Evolutionary conservation across 2,888 invertebrate genomes (phyloP).

Genomic region (Lottia gigantea): DNA sequence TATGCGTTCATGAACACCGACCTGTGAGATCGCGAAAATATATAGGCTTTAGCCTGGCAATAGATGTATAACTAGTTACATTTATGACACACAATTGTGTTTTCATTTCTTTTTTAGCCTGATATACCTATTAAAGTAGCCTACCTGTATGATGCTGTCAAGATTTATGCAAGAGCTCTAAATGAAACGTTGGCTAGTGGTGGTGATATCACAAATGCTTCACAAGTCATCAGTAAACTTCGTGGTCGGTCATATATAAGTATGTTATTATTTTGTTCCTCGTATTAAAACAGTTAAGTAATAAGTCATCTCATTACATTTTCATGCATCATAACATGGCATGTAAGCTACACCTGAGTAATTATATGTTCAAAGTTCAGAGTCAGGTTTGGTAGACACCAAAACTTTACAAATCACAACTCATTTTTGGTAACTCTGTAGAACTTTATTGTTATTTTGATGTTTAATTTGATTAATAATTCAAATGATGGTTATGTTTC

Average conservation of each 20-base stretch:
- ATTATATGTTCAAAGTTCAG: too few species aligned
- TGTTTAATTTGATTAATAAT: background rate
- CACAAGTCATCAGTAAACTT: constrained; percentile 80
- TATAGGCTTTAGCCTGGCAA: too few species aligned
- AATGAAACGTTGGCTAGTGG: constrained; percentile 76
- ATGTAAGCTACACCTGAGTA: too few species aligned
- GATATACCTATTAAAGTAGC: constrained; percentile 57
- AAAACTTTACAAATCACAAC: background rate
- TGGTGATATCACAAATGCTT: constrained; percentile 80
- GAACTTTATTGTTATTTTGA: background rate
- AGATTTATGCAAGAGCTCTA: constrained; percentile 84
- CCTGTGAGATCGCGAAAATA: too few species aligned
- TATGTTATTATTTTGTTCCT: constrained; percentile 28
- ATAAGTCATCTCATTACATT: background rate
- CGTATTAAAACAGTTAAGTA: background rate
- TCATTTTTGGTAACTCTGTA: background rate
- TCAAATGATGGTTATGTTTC: constrained; percentile 23
- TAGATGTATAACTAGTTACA: too few species aligned
- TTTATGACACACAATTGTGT: background rate
- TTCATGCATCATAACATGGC: too few species aligned
- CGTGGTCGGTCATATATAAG: constrained; percentile 75
- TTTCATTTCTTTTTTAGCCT: constrained; percentile 77
- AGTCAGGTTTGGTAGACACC: background rate
- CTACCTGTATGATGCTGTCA: constrained; percentile 81
- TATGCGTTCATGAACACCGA: too few species aligned